phyloP scores from a whole-genome alignment of 2,113 vertebrate species.

The Carassius gibelio region DNA sequence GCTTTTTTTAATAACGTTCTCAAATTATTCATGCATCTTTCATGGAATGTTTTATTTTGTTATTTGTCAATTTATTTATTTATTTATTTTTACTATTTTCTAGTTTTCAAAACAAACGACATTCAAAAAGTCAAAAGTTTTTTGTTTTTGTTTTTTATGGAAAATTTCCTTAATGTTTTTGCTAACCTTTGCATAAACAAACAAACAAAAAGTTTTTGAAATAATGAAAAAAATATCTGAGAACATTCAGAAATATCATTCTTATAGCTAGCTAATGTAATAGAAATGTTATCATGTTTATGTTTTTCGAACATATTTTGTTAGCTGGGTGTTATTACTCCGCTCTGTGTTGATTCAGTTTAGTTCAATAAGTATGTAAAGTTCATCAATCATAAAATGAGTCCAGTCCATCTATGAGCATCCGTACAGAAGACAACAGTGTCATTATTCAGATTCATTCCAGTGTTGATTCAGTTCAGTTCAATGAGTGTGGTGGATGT shows the following conservation, averaged over 20 bases:
- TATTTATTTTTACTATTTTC: neutral
- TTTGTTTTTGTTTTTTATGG: neutral
- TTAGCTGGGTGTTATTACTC: neutral
- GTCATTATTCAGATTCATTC: neutral
- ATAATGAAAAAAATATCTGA: too few species aligned
- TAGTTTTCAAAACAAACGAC: neutral
- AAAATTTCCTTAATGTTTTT: neutral
- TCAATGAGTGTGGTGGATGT: neutral
- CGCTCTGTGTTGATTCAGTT: neutral
- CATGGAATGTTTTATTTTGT: neutral
- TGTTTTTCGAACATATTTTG: neutral
- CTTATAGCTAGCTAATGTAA: too few species aligned
- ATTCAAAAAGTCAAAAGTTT: neutral
- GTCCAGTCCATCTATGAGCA: too few species aligned
- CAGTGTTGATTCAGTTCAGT: neutral
- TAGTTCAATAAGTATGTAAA: too few species aligned
- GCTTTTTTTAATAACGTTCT: neutral
- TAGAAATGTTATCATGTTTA: neutral
- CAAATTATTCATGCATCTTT: neutral
- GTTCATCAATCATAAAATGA: too few species aligned
- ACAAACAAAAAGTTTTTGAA: too few species aligned
- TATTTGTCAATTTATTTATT: neutral
- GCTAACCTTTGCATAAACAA: too few species aligned
- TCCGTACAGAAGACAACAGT: neutral
- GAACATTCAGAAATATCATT: too few species aligned